Evolutionary conservation across 1,140 invertebrate species (phyloP).

Genomic region (Saccostrea echinata): DNA sequence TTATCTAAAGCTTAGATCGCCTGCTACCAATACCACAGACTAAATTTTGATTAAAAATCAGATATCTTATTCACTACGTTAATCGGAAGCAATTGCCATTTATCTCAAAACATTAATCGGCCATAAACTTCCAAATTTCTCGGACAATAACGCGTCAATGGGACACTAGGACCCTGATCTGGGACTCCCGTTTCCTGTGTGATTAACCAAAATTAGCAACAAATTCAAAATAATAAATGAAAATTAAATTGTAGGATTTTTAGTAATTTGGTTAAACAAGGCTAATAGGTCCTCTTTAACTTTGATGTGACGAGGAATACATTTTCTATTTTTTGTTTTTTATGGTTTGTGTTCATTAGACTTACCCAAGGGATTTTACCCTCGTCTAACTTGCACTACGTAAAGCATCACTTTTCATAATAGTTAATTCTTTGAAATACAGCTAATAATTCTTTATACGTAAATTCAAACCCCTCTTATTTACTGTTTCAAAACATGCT

Average conservation of each 20-base stretch:
- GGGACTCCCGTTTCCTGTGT: neutral
- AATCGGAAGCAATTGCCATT: neutral
- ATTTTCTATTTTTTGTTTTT: neutral
- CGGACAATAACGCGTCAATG: neutral
- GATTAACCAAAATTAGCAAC: neutral
- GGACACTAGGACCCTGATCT: neutral
- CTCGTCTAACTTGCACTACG: no score
- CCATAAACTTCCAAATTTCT: neutral
- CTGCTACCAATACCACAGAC: no score
- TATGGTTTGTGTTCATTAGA: neutral
- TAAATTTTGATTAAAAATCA: no score
- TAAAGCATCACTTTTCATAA: no score
- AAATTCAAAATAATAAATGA: neutral
- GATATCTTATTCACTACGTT: no score
- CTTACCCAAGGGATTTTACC: neutral
- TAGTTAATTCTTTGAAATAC: no score
- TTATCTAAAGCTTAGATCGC: no score
- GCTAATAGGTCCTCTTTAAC: neutral
- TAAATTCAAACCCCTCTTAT: no score
- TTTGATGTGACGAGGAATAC: neutral
- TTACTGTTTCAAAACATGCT: no score
- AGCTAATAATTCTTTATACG: no score
- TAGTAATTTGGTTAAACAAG: neutral
- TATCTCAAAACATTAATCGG: constrained; percentile 23
- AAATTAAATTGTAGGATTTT: neutral